These are phyloP conservation scores for Carcharodon carcharias DNA, from an alignment of 2,797 vertebrate genomes.

Conservation along the genomic window DNA sequence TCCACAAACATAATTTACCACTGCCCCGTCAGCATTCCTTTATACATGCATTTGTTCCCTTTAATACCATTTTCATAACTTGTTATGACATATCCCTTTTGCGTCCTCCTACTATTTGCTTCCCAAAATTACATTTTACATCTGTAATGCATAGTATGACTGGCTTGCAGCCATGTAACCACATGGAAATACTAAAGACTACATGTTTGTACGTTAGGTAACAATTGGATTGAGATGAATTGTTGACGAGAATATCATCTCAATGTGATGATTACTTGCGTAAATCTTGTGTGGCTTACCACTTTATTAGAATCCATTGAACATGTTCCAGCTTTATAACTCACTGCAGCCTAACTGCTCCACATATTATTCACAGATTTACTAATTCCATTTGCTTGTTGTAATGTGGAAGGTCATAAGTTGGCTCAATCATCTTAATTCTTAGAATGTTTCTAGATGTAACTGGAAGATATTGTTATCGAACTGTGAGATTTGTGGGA, in stretches of 20 bases:
- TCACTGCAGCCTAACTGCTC: background rate
- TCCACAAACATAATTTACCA: background rate
- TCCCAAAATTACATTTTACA: background rate
- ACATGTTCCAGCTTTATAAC: background rate
- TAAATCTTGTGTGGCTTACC: background rate
- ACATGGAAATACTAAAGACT: background rate
- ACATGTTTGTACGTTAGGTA: background rate
- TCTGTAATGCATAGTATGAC: background rate
- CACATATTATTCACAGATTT: background rate
- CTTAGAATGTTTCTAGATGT: background rate
- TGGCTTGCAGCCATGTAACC: background rate
- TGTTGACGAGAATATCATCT: background rate
- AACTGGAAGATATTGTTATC: background rate
- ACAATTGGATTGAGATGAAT: background rate
- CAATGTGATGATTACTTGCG: background rate
- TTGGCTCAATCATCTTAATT: conserved; percentile 1
- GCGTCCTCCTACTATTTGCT: background rate
- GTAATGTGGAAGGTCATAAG: background rate
- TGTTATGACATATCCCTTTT: background rate
- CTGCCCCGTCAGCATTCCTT: background rate
- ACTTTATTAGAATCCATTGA: background rate
- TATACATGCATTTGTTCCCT: background rate
- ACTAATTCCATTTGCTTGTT: background rate
- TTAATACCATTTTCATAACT: background rate
- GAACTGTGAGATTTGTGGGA: background rate